Conservation (phyloP, 1,140 invertebrate species). For the Aleiodes sp. region DNA sequence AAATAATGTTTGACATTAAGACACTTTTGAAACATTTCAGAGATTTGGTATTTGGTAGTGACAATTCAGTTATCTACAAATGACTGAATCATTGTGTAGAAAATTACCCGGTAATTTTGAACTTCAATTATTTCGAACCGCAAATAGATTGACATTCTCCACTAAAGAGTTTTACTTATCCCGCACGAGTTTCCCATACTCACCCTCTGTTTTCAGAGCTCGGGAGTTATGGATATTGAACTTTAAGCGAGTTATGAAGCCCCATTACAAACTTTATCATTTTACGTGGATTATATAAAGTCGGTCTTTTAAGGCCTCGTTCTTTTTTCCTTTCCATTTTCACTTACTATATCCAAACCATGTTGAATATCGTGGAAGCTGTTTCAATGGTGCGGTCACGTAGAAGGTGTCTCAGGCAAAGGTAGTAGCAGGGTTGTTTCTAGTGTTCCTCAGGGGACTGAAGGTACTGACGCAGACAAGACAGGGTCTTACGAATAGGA, state of each 20-base stretch:
- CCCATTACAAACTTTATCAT: slow-evolving; percentile 17
- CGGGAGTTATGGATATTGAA: slow-evolving; percentile 20
- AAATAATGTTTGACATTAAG: too few relatives aligned
- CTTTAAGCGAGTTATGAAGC: background rate
- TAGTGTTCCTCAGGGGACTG: background rate
- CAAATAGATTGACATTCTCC: too few relatives aligned
- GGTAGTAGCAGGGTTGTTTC: background rate
- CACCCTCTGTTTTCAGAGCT: too few relatives aligned
- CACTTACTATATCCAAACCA: too few relatives aligned
- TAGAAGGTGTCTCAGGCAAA: background rate
- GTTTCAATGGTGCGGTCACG: slow-evolving; percentile 13
- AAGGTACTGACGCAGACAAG: slow-evolving; percentile 7
- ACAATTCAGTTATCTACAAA: too few relatives aligned
- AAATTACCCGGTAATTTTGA: too few relatives aligned
- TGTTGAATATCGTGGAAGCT: background rate
- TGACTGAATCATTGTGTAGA: too few relatives aligned
- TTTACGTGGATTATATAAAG: slow-evolving; percentile 9
- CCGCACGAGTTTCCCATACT: too few relatives aligned
- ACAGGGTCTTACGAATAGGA: slow-evolving; percentile 1
- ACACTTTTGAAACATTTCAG: too few relatives aligned
- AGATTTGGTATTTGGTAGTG: too few relatives aligned
- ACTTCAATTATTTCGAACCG: too few relatives aligned
- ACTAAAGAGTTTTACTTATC: too few relatives aligned
- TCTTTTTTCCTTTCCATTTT: background rate
- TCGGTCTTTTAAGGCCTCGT: background rate